A percentile compares a stretch with the other conserved stretches of the same genome.
Conservation (phyloP, 2,113 vertebrate genomes). For the Phaetusa simplex region DNA sequence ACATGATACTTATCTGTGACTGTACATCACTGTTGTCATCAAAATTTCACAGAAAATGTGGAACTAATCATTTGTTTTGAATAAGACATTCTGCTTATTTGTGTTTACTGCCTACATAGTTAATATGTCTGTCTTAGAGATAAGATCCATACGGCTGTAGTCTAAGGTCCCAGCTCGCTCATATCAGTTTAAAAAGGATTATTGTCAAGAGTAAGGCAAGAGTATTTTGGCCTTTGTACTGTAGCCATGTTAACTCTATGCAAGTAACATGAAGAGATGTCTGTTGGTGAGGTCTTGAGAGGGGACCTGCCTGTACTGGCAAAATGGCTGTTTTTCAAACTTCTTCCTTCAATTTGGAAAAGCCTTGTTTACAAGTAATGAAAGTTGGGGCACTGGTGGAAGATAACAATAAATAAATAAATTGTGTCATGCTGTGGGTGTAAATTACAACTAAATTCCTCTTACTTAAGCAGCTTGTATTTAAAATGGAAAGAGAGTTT, state of each 20-base stretch:
- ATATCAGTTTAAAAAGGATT: not conserved
- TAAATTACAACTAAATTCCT: not conserved
- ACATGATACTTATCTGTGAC: not conserved
- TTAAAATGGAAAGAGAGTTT: not conserved
- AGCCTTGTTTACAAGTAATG: rapidly evolving
- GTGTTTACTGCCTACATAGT: not conserved
- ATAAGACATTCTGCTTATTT: not conserved
- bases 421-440: not conserved
- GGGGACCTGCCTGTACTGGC: not conserved
- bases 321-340: not conserved
- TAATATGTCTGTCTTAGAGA: not conserved
- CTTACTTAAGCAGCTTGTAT: not conserved
- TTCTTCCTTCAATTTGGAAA: not conserved
- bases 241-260: not conserved
- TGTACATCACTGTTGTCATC: not conserved
- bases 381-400: not conserved
- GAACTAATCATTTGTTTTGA: not conserved
- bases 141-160: not conserved
- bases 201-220: not conserved
- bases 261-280: not conserved
- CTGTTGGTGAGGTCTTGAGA: not conserved
- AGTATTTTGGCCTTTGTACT: not conserved
- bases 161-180: not conserved
- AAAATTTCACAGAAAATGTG: not conserved
- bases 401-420: not conserved